Conservation (phyloP, 2,797 vertebrate species). For the Xenops minutus region DNA sequence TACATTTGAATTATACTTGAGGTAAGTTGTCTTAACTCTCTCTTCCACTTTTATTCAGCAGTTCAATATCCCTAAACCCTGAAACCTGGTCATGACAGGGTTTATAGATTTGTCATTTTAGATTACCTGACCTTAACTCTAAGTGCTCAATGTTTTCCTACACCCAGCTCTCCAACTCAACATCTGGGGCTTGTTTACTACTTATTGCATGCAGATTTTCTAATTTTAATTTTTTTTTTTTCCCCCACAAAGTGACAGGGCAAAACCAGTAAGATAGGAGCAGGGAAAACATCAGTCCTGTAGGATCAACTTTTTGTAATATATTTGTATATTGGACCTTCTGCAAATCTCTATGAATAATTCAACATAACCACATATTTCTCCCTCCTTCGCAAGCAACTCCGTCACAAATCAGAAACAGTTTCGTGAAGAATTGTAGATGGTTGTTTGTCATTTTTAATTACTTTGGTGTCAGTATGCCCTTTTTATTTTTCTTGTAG, state of each 20-base stretch:
- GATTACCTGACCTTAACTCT: background rate
- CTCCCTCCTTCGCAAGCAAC: background rate
- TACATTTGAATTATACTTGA: background rate
- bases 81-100: background rate
- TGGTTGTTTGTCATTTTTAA: accelerated
- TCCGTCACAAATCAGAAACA: background rate
- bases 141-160: background rate
- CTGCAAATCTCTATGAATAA: background rate
- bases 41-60: background rate
- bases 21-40: background rate
- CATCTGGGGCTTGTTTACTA: background rate
- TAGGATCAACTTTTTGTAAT: background rate
- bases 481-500: background rate
- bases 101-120: background rate
- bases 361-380: background rate
- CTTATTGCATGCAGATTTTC: background rate
- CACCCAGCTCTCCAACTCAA: background rate
- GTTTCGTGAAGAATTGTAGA: background rate
- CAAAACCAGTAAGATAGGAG: background rate
- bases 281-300: background rate
- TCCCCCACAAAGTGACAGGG: background rate
- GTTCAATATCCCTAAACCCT: background rate
- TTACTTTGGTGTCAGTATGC: background rate
- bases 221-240: background rate
- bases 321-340: background rate